Base-by-base conservation (phyloP, 1,140 invertebrate species). In the Diabrotica undecimpunctata region DNA sequence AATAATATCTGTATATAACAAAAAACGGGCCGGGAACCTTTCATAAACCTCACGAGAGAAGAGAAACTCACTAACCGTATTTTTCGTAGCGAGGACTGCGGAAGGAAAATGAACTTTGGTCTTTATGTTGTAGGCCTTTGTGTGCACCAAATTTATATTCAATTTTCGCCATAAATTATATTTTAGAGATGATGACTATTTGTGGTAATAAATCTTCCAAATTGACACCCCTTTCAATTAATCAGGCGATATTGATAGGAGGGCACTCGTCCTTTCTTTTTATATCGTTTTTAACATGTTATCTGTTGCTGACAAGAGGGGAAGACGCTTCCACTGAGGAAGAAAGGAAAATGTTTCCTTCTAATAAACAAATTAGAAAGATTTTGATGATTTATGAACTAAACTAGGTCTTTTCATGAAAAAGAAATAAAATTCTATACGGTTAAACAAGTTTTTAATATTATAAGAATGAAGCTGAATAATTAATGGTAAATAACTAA, bases 1-100 rank as follows among this genome's bases (percentile, higher is more conserved):
- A 53, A 54, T 58, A 60, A 65, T 60, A 65, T 60, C 52, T 54
- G 57, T 60, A 60, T 65, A 60, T 60, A 46, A 39, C 50, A 59
- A 65, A 60, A 65, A 65, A 8, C 38, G 57, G 39, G 57, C 36
- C 38, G 36, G n/a, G 50, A 61, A 61, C 59, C 41, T 50, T 61
- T 61, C 14, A 61, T 51, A 25, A 61, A 61, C 60, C 60, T 8
- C 25, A 35, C 13, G 13, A 12, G 41, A 51, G 25, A 10, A 14
- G 50, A 63, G 52, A 62, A 67, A 64, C 64, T 64, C 58, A 64
- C 52, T 67, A 67, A 64, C 66, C 61, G 53, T 64, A 67, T 67
- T 67, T 67, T 55, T 46, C 41, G 51, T 35, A 67, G 54, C 61
- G 66, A 52, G 39, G 59, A 53, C 58, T 35, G 10, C n/a, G 62